Conservation (phyloP, 2,888 invertebrate genomes). For the Diadegma fenestrale region DNA sequence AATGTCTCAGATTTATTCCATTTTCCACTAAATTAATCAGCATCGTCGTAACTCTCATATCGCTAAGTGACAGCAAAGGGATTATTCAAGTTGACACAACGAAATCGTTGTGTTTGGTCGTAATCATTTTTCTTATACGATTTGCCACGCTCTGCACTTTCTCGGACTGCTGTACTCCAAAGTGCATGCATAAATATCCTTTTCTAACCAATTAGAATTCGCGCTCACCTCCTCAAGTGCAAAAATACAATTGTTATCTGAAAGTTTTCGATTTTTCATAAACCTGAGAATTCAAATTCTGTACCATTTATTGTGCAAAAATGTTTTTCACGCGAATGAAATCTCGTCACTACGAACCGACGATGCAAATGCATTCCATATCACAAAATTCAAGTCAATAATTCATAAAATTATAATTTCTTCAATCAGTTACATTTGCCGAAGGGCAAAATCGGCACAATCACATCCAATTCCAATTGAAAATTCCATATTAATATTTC, state of each 20-base stretch:
- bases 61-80: constrained; percentile 27
- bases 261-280: not conserved
- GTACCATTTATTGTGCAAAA: not conserved
- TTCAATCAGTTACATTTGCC: no score
- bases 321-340: not conserved
- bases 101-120: not conserved
- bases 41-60: constrained; percentile 63
- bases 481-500: no score
- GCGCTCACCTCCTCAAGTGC: not conserved
- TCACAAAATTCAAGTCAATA: no score
- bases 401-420: no score
- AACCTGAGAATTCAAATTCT: not conserved
- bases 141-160: not conserved
- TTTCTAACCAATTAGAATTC: not conserved
- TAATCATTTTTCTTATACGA: not conserved
- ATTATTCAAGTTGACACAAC: constrained; percentile 17
- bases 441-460: no score
- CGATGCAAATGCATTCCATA: not conserved
- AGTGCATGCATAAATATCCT: not conserved
- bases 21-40: constrained; percentile 77
- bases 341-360: not conserved
- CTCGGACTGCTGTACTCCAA: constrained; percentile 14
- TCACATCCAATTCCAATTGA: no score
- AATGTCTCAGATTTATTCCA: constrained; percentile 66
- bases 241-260: not conserved